Percentiles rank a stretch among this genome's conserved stretches.
Evolutionary conservation across 2,888 invertebrate species (phyloP).

Genomic region (Cephus nigrinus): DNA sequence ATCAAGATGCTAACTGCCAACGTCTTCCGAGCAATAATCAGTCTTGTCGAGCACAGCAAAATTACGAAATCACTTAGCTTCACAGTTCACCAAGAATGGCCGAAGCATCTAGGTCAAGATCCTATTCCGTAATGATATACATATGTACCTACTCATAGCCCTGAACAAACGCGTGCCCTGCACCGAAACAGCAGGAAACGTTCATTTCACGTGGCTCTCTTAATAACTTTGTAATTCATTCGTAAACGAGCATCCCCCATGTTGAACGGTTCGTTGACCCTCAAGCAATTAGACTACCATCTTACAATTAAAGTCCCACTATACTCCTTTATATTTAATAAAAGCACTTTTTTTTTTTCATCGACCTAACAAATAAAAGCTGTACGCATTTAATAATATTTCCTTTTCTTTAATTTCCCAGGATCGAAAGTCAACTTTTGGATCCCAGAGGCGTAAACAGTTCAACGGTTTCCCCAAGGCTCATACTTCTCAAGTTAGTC

Average conservation of each 20-base stretch:
- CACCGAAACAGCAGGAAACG: neutral
- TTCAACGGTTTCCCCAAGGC: neutral
- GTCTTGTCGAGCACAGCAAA: neutral
- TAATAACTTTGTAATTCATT: neutral
- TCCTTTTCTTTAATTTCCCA: neutral
- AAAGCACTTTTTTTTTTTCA: neutral
- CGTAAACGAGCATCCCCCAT: neutral
- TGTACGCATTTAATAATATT: too few species aligned
- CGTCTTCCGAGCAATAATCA: neutral
- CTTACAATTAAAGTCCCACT: too few species aligned
- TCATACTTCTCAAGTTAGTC: neutral
- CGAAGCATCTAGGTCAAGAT: slow-evolving; percentile 28
- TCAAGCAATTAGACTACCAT: neutral
- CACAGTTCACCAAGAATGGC: neutral
- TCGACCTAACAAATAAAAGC: neutral
- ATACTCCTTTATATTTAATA: neutral
- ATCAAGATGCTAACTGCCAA: neutral
- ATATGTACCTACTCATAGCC: neutral
- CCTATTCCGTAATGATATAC: slow-evolving; percentile 20
- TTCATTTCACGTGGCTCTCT: neutral
- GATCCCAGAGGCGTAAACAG: slow-evolving; percentile 1
- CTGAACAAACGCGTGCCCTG: neutral
- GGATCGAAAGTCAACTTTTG: neutral
- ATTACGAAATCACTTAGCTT: slow-evolving; percentile 16
- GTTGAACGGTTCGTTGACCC: neutral